A percentile compares a stretch with the other conserved stretches of the same genome.
Conservation (phyloP, 2,888 invertebrate species). For the Amphipyra berbera region DNA sequence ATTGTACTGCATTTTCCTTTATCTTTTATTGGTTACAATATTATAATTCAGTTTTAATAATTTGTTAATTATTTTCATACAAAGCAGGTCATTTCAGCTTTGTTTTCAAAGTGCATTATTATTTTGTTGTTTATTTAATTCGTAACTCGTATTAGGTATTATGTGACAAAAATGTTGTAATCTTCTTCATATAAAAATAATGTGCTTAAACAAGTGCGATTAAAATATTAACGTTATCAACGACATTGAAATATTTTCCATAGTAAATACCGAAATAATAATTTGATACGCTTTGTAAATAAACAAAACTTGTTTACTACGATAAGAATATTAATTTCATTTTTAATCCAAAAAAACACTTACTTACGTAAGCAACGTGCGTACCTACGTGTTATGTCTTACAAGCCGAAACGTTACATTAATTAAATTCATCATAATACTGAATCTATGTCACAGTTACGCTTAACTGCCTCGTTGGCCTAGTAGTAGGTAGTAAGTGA, state of each 20-base stretch:
- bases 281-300: conserved; percentile 42
- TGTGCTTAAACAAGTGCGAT: conserved; percentile 22
- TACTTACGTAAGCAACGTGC: not conserved
- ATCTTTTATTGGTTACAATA: too few relatives aligned
- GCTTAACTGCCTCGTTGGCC: too few relatives aligned
- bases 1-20: too few relatives aligned
- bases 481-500: too few relatives aligned
- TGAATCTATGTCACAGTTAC: too few relatives aligned
- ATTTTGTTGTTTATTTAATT: not conserved
- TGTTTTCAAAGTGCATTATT: too few relatives aligned
- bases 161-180: not conserved
- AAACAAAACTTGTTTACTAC: conserved; percentile 51
- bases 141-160: not conserved
- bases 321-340: conserved; percentile 12
- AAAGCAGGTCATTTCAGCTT: too few relatives aligned
- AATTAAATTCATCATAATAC: too few relatives aligned
- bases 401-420: too few relatives aligned
- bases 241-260: conserved; percentile 56
- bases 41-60: too few relatives aligned
- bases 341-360: not conserved
- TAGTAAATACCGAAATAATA: conserved; percentile 32
- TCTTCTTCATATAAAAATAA: conserved; percentile 30
- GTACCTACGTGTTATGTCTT: not conserved
- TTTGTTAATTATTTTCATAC: too few relatives aligned
- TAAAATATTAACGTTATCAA: conserved; percentile 51